A percentile compares a stretch with the other conserved stretches of the same genome.
These are phyloP conservation scores for Ageneiosus marmoratus DNA, from an alignment of 2,113 vertebrate species.

Conservation along the genomic window DNA sequence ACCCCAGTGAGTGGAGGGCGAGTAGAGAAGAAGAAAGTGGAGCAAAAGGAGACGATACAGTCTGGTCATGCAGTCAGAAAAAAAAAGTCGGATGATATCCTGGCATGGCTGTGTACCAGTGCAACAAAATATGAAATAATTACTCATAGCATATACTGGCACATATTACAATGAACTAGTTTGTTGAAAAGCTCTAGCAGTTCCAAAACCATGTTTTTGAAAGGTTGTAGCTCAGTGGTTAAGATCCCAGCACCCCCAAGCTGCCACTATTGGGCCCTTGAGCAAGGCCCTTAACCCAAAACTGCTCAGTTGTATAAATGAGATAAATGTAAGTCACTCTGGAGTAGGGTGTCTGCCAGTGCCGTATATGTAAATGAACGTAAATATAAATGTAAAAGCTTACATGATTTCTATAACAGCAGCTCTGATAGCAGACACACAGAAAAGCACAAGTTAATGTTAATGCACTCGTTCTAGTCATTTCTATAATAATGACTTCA, in stretches of 20 bases:
- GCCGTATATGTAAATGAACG: too few species aligned
- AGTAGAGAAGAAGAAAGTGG: conserved; percentile 36
- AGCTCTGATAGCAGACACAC: neutral
- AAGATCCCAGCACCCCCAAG: too few species aligned
- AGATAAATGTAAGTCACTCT: too few species aligned
- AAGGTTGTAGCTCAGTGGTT: too few species aligned
- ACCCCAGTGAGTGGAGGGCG: conserved; percentile 27
- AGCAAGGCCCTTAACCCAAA: too few species aligned
- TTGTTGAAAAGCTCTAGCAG: neutral
- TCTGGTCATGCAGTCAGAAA: conserved; percentile 51
- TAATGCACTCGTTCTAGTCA: neutral
- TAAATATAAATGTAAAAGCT: too few species aligned
- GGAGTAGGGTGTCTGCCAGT: too few species aligned
- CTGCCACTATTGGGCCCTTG: too few species aligned
- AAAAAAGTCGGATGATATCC: neutral
- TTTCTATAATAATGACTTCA: neutral
- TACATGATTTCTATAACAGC: neutral
- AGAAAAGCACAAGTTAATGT: neutral
- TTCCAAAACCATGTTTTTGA: neutral
- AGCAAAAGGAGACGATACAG: conserved; percentile 16
- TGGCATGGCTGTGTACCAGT: neutral
- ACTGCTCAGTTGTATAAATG: too few species aligned
- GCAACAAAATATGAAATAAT: neutral
- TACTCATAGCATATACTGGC: neutral
- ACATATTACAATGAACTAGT: neutral